Evolutionary conservation across 2,797 vertebrate genomes (phyloP), one percentile per base, ranked within the genome.

Genomic region (Enteromius treurensis): DNA sequence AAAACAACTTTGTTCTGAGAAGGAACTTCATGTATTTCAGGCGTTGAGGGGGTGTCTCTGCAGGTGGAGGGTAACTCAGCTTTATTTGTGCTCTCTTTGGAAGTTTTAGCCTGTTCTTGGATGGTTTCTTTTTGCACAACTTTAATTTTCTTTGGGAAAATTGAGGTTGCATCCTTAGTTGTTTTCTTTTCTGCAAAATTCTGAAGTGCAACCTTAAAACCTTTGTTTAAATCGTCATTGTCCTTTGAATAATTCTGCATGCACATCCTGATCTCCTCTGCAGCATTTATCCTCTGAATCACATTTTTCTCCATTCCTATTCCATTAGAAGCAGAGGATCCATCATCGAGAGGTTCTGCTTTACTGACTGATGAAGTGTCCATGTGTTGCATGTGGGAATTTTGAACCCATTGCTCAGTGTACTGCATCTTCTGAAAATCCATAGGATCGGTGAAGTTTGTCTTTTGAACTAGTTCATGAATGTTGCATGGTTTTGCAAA

Each of bases 151-250:
- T 92, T 93, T 64, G 90, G 88, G 32, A 89, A 82, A 53, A 71
- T 32, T 45, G 83, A 71, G 1, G 26, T 73, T 86, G 78, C 88
- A 88, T 92, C 75, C 87, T 82, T 13, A 75, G 49, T 73, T 68
- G 90, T 89, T 91, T 92, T 95, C 42, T 91, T 91, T 37, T 90
- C 88, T 5, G 87, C 90, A 84, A 93, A 93, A 86, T 89, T 93
- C 68, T 90, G 79, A 49, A 91, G 68, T 11, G 87, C 89, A 58
- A 89, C 84, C 51, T 93, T 90, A 84, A 88, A 91, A 70, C 90
- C 92, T 14, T 88, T 86, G 32, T 79, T 89, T 60, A 87, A 84
- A 84, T 90, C 89, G 14, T 58, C 1, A 0, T 85, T 88, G 65
- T 94, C 86, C 5, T 91, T 90, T 47, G 21, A 89, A 92, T 88